phyloP scores from a whole-genome alignment of 2,113 vertebrate genomes.

The Silurus asotus region DNA sequence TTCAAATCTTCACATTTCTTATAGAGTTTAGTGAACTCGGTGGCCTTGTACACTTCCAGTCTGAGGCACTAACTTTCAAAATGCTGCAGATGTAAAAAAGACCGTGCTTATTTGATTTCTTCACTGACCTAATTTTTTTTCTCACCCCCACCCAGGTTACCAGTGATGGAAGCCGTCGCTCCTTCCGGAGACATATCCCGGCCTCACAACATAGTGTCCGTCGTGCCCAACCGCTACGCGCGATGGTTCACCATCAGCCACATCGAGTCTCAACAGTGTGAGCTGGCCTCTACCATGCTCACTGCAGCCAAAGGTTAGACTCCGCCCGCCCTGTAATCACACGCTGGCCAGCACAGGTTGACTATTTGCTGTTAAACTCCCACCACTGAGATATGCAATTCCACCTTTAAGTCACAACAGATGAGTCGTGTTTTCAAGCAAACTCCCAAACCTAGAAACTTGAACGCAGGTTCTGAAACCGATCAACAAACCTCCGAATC shows the following conservation, averaged over 20 bases:
- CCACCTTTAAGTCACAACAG: not conserved
- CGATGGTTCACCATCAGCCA: conserved; percentile 98
- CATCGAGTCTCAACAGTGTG: conserved; percentile 97
- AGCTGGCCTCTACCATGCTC: conserved; percentile 98
- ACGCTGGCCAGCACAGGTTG: conserved; percentile 91
- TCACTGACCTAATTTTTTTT: not conserved
- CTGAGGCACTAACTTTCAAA: not conserved
- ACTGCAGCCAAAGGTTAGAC: conserved; percentile 88
- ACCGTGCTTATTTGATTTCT: not conserved
- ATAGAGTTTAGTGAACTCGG: not conserved
- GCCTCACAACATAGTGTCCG: conserved; percentile 96
- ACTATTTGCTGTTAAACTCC: conserved; percentile 7
- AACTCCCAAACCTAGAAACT: not conserved
- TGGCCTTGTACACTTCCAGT: not conserved
- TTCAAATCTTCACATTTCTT: not conserved
- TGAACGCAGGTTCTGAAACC: not conserved
- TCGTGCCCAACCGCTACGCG: conserved; percentile 96
- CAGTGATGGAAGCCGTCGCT: conserved; percentile 94
- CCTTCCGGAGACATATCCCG: conserved; percentile 89
- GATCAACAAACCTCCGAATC: not conserved
- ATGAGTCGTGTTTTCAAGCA: not conserved
- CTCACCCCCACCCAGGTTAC: conserved; percentile 74
- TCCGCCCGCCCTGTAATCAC: conserved; percentile 93
- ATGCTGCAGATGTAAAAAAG: not conserved
- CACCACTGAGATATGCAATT: not conserved